Evolutionary conservation across 2,113 vertebrate genomes (phyloP).

Genomic region (Odocoileus hemionus): DNA sequence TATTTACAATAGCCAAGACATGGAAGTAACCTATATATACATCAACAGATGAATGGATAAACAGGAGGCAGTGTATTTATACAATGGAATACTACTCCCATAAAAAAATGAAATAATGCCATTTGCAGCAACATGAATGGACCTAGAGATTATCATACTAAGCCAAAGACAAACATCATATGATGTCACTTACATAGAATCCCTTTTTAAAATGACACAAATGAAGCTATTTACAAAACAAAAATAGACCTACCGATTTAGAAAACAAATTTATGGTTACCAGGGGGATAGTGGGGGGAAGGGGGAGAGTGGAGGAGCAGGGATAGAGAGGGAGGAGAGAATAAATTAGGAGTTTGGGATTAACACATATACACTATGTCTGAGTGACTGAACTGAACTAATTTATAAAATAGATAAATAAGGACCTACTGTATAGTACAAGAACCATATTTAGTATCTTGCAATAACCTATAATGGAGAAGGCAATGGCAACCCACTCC

Average conservation of each 20-base stretch:
- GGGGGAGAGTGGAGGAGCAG: not conserved
- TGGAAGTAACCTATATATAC: not conserved
- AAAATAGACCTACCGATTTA: no score
- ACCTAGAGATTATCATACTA: not conserved
- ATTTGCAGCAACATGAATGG: not conserved
- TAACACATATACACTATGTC: no score
- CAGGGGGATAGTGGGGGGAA: no score
- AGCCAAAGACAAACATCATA: not conserved
- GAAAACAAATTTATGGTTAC: no score
- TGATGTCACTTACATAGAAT: no score
- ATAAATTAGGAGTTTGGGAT: not conserved
- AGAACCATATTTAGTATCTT: no score
- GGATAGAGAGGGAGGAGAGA: not conserved
- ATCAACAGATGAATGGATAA: not conserved
- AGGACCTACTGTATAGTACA: no score
- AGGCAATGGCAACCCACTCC: no score
- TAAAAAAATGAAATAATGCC: not conserved
- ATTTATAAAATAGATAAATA: no score
- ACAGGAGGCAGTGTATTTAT: not conserved
- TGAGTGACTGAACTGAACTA: no score
- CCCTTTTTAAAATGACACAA: no score
- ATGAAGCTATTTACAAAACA: no score
- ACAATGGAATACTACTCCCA: not conserved
- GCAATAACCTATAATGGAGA: not conserved
- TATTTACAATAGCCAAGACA: not conserved